A percentile compares a stretch with the other conserved stretches of the same genome.
These are phyloP conservation scores for Drosophila sulfurigaster DNA, from an alignment of 1,140 invertebrate genomes.

Conservation along the genomic window DNA sequence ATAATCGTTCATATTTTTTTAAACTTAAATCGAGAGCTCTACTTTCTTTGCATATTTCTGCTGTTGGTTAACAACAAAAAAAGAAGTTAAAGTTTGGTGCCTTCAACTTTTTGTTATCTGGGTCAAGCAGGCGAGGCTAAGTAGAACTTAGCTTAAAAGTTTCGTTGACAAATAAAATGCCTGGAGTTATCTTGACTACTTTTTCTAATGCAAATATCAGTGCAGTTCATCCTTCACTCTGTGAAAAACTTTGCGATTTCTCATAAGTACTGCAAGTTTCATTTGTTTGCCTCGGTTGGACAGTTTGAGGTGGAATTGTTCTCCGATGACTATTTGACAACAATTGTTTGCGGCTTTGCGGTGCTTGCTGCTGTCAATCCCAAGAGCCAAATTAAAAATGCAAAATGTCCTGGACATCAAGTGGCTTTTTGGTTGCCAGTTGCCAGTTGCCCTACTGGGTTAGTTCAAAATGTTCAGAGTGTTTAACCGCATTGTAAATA, in stretches of 20 bases:
- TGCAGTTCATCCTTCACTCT: conserved; percentile 1
- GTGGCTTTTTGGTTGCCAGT: conserved; percentile 23
- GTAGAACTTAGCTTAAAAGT: conserved; percentile 14
- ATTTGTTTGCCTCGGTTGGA: conserved; percentile 11
- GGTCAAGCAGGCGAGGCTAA: conserved; percentile 14
- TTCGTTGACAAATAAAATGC: conserved; percentile 29
- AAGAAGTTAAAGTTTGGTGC: not conserved
- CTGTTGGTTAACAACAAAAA: not conserved
- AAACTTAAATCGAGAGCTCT: not conserved
- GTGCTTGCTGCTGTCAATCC: conserved; percentile 36
- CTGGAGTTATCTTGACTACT: not conserved
- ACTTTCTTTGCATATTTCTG: not conserved
- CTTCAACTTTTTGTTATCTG: conserved; percentile 6
- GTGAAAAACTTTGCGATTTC: conserved; percentile 46
- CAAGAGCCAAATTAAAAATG: conserved; percentile 47
- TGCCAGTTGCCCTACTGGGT: not conserved
- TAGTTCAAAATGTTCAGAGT: conserved; percentile 15
- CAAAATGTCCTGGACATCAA: conserved; percentile 43
- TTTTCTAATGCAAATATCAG: conserved; percentile 28
- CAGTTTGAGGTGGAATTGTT: not conserved
- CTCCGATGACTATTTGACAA: conserved; percentile 32
- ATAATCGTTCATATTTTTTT: not conserved
- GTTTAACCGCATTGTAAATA: conserved; percentile 48
- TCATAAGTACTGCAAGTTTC: conserved; percentile 29
- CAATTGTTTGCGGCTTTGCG: conserved; percentile 49